phyloP scores from a whole-genome alignment of 2,888 invertebrate species.

The Penaeus monodon region DNA sequence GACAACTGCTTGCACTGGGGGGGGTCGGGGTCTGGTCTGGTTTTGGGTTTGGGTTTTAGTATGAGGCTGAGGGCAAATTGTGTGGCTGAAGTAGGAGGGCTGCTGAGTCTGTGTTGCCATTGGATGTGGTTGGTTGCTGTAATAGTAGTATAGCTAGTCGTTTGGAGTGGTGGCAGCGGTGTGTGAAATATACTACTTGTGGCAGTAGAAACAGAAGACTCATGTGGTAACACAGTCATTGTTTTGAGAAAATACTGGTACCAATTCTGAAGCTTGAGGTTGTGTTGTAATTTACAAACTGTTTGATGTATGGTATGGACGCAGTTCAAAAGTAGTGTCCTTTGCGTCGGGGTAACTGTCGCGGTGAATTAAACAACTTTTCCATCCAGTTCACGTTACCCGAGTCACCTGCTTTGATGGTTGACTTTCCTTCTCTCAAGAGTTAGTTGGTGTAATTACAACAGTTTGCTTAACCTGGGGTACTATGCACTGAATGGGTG shows the following conservation, averaged over 20 bases:
- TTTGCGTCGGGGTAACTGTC: conserved; percentile 81
- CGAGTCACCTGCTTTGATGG: conserved; percentile 76
- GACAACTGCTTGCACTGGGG: neutral
- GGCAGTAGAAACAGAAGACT: conserved; percentile 39
- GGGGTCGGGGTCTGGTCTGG: conserved; percentile 2
- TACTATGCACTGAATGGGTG: conserved; percentile 65
- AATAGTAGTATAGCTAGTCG: conserved; percentile 24
- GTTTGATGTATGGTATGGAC: conserved; percentile 69
- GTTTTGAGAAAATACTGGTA: conserved; percentile 40
- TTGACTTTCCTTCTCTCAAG: conserved; percentile 64
- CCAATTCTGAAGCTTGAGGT: conserved; percentile 36
- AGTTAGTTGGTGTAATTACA: conserved; percentile 65
- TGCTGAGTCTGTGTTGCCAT: conserved; percentile 56
- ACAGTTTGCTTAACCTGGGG: conserved; percentile 63
- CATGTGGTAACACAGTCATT: conserved; percentile 30
- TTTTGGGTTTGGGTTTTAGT: conserved; percentile 12
- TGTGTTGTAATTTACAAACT: conserved; percentile 40
- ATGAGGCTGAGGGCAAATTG: neutral
- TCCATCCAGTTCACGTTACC: conserved; percentile 84
- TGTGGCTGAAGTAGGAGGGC: conserved; percentile 38
- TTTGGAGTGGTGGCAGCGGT: conserved; percentile 56
- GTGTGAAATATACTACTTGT: conserved; percentile 61
- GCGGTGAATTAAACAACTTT: conserved; percentile 89
- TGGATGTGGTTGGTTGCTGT: conserved; percentile 43
- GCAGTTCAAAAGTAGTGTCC: conserved; percentile 90